phyloP scores from a whole-genome alignment of 2,888 invertebrate species.

The Galerucella calmariensis region DNA sequence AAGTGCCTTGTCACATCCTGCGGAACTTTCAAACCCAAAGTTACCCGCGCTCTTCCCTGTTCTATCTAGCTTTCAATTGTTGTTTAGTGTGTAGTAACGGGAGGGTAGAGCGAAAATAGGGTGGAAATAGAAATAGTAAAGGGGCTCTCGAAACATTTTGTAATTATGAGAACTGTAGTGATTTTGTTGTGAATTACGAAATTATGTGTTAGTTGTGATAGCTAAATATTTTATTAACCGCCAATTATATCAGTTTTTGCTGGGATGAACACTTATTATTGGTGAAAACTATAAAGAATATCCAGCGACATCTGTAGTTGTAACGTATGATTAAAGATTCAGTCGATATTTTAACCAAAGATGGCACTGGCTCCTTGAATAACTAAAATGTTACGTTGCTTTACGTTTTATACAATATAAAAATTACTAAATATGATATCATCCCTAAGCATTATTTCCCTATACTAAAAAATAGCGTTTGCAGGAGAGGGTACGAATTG shows the following conservation, averaged over 20 bases:
- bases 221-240: not conserved
- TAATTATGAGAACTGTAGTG: not conserved
- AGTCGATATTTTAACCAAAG: too few species aligned
- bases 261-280: too few species aligned
- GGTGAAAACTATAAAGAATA: too few species aligned
- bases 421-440: not conserved
- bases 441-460: not conserved
- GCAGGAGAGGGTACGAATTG: not conserved
- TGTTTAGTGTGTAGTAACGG: slow-evolving; percentile 12
- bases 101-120: not conserved
- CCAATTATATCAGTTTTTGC: too few species aligned
- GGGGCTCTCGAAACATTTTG: not conserved
- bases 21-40: slow-evolving; percentile 30
- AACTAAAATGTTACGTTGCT: too few species aligned
- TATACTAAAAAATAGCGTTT: not conserved
- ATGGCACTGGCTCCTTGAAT: too few species aligned
- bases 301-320: too few species aligned
- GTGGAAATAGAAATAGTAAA: slow-evolving; percentile 11
- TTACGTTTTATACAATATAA: not conserved
- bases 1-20: slow-evolving; percentile 32
- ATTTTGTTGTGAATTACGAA: not conserved
- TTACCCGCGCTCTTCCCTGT: not conserved
- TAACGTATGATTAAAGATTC: too few species aligned
- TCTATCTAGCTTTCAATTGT: not conserved
- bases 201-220: not conserved